phyloP scores from a whole-genome alignment of 2,113 vertebrate species.

The Gallinago undulata region DNA sequence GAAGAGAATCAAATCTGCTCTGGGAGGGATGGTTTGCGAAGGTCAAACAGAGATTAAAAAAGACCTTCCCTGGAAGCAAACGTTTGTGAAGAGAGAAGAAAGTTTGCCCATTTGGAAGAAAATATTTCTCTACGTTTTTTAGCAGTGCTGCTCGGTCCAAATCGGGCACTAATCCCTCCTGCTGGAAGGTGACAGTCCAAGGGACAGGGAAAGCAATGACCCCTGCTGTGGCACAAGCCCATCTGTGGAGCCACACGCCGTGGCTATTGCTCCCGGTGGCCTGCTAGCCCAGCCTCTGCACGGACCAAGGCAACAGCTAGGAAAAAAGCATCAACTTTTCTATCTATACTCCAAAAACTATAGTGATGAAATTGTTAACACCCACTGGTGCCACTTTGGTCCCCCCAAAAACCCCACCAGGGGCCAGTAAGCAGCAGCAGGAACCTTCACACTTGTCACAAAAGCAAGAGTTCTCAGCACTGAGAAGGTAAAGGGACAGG shows the following conservation, averaged over 20 bases:
- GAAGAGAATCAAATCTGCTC: neutral
- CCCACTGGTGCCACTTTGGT: accelerated
- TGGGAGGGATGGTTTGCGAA: neutral
- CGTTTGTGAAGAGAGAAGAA: neutral
- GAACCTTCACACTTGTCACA: neutral
- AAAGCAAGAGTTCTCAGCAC: neutral
- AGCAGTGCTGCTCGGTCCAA: neutral
- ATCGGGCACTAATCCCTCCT: neutral
- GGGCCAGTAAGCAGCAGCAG: neutral
- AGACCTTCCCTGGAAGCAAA: neutral
- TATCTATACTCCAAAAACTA: neutral
- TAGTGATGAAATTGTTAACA: neutral
- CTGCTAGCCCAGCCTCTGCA: neutral
- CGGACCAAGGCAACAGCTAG: too few relatives aligned
- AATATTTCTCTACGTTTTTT: neutral
- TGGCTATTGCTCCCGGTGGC: accelerated
- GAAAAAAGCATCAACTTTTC: neutral
- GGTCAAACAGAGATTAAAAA: neutral
- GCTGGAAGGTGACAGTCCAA: neutral
- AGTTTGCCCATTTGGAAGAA: neutral
- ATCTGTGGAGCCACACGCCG: neutral
- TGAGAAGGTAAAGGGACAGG: accelerated
- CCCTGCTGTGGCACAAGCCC: neutral
- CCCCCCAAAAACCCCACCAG: neutral
- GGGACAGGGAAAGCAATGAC: too few relatives aligned